Conservation (phyloP, 2,888 invertebrate genomes). For the Drosophila crucigera region DNA sequence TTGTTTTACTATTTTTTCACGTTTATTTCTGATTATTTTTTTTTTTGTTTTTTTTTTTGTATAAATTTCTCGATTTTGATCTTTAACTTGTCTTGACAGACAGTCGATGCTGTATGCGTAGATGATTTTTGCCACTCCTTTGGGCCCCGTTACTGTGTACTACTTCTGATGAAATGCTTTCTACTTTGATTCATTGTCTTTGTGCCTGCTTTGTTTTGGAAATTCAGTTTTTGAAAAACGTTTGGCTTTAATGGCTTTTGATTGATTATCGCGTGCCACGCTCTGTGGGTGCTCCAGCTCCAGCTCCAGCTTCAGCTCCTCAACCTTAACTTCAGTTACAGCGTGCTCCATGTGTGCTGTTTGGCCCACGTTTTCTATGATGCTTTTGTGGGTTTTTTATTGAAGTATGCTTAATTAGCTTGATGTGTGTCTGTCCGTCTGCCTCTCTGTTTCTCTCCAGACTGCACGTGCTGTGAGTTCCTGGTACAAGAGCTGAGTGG, state of each 20-base stretch:
- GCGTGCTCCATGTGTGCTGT: conserved; percentile 69
- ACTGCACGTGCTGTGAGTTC: conserved; percentile 76
- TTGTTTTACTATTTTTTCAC: conserved; percentile 41
- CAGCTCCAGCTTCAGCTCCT: conserved; percentile 27
- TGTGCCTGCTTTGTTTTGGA: conserved; percentile 50
- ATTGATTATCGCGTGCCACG: conserved; percentile 81
- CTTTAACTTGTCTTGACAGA: conserved; percentile 77
- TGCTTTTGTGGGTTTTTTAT: conserved; percentile 56
- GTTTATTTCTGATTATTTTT: conserved; percentile 14
- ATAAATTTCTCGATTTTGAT: conserved; percentile 72
- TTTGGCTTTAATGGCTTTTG: conserved; percentile 81
- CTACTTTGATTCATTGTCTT: conserved; percentile 75
- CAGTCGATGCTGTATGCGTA: conserved; percentile 48
- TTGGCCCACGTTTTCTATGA: conserved; percentile 76
- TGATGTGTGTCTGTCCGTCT: conserved; percentile 50
- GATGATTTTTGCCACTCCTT: conserved; percentile 77
- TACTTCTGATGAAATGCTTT: conserved; percentile 80
- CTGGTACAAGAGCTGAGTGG: conserved; percentile 64
- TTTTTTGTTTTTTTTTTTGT: conserved; percentile 14
- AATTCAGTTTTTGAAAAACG: conserved; percentile 57
- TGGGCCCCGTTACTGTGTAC: conserved; percentile 36
- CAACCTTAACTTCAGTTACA: conserved; percentile 7
- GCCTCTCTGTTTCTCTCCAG: neutral
- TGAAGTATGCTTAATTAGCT: conserved; percentile 81
- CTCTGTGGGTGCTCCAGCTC: conserved; percentile 76